Base-by-base conservation (phyloP, 1,140 invertebrate species). In the Drosophila lowei region DNA sequence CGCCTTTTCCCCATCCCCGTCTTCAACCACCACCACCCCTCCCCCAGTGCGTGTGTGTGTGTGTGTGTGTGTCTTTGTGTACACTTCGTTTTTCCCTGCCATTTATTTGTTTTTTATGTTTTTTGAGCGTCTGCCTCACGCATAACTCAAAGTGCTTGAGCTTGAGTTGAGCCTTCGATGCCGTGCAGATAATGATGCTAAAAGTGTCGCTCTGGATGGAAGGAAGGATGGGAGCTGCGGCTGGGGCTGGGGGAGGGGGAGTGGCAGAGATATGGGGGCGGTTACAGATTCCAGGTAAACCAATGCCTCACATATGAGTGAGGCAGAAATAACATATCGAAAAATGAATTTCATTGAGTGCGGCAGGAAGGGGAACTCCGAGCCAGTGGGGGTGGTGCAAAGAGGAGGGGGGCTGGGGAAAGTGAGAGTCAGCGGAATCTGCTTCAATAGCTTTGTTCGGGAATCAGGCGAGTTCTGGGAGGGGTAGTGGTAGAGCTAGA, bases 51-150 rank as follows among this genome's bases (percentile, higher is more conserved):
- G 5, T 15, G 48, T 38, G 43, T 48, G 46, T 15, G 38, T 62
- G 46, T 47, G 9, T 76, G 21, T 30, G 13, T 66, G 56, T 68
- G 49, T 59, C 58, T 50, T 38, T 67, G 55, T 52, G 63, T 54
- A 59, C 71, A 65, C 55, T 68, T 72, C 73, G 49, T 48, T 81
- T 80, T 81, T 67, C 56, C 74, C 64, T 81, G 81, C 66, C 78
- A 86, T 88, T 88, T 86, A 86, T 86, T 88, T 81, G 70, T 64
- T 72, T 84, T 84, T 88, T 78, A 88, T 86, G 77, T 66, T 81
- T 88, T 81, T 75, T 75, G 65, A 86, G 62, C 77, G 77, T 88
- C 77, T 86, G 81, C 77, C 66, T 44, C 56, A 52, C 74, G 74
- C 81, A 88, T 86, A 83, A 86, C 78, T 86, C 83, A 88, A 86